Conservation (phyloP, 2,888 invertebrate species). For the Blera fallax region DNA sequence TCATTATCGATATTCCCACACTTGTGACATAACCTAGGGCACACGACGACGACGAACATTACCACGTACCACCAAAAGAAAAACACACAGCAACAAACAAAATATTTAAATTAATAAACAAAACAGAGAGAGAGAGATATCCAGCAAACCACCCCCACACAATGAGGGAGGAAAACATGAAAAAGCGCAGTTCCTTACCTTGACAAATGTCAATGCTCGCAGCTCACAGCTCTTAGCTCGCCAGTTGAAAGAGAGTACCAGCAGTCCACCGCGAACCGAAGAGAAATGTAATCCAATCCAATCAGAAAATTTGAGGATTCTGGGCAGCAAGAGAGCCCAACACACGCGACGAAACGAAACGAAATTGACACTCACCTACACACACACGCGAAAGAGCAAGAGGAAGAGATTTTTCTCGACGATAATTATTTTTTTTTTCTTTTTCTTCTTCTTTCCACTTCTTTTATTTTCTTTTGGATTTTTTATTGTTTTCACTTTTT, state of each 20-base stretch:
- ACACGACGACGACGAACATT: no score
- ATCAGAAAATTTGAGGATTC: conserved; percentile 2
- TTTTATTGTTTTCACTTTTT: conserved; percentile 36
- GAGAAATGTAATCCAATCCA: conserved; percentile 52
- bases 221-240: no score
- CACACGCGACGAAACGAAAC: conserved; percentile 30
- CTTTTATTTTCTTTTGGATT: conserved; percentile 11
- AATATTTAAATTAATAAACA: conserved; percentile 56
- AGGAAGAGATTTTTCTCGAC: conserved; percentile 40
- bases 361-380: conserved; percentile 4
- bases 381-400: conserved; percentile 33
- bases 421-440: conserved; percentile 17
- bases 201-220: conserved; percentile 70
- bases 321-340: conserved; percentile 8
- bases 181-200: conserved; percentile 61
- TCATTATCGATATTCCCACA: conserved; percentile 33
- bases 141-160: neutral
- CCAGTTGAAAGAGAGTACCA: neutral
- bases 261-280: neutral
- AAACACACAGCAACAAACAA: conserved; percentile 2
- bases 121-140: conserved; percentile 20
- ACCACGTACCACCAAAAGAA: neutral
- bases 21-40: conserved; percentile 62
- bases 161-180: neutral
- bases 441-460: conserved; percentile 24